These are phyloP conservation scores for Atopsyche davidsoni DNA, from an alignment of 1,140 invertebrate species.

Conservation along the genomic window DNA sequence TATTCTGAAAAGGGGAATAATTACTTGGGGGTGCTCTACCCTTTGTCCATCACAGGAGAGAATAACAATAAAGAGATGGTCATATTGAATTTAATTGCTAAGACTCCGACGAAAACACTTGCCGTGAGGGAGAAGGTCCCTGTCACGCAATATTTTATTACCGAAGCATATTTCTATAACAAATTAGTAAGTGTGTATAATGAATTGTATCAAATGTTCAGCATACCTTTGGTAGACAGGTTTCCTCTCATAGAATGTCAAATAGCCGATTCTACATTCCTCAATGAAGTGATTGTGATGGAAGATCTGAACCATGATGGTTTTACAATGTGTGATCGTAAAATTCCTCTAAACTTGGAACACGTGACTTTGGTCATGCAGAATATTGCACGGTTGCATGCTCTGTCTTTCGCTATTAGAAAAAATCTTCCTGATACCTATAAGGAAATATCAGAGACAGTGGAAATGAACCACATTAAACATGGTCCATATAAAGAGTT, in stretches of 20 bases:
- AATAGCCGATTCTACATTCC: background rate
- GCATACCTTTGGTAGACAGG: background rate
- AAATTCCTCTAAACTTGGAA: slow-evolving; percentile 9
- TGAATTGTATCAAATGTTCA: slow-evolving; percentile 1
- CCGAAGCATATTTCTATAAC: slow-evolving; percentile 4
- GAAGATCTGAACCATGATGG: slow-evolving; percentile 5
- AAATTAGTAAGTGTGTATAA: background rate
- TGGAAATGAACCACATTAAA: no score
- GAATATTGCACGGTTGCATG: slow-evolving; percentile 10
- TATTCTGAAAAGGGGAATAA: slow-evolving; percentile 8
- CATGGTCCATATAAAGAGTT: slow-evolving; percentile 1
- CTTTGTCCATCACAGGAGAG: slow-evolving; percentile 2
- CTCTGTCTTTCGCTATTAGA: slow-evolving; percentile 13
- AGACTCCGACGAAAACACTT: background rate
- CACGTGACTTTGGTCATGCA: slow-evolving; percentile 9
- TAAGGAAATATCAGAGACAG: background rate
- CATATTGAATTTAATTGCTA: background rate
- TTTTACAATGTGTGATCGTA: slow-evolving; percentile 6
- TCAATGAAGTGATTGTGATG: slow-evolving; percentile 8
- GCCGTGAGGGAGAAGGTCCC: slow-evolving; percentile 1
- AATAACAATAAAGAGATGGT: background rate
- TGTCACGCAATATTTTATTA: background rate
- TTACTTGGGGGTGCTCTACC: slow-evolving; percentile 2
- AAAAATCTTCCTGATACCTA: slow-evolving; percentile 3
- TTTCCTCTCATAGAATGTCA: slow-evolving; percentile 9